Percentiles rank a stretch among this genome's conserved stretches.
Evolutionary conservation across 2,113 vertebrate genomes (phyloP).

Genomic region (Octodon degus): DNA sequence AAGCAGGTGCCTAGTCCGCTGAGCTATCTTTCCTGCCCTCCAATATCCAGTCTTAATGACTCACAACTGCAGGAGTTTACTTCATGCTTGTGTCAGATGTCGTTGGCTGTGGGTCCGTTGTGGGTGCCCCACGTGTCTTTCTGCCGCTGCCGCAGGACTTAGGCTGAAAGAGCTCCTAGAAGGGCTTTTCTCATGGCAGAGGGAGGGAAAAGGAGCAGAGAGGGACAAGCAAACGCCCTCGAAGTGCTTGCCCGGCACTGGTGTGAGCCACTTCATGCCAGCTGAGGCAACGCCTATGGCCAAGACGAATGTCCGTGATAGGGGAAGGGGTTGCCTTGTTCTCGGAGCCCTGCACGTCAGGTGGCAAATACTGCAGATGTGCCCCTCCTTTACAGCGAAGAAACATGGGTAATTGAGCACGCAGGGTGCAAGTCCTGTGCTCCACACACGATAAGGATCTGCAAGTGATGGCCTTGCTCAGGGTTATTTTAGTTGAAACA

Average conservation of each 20-base stretch:
- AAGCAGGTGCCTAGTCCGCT: too few species aligned
- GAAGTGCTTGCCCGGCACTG: background rate
- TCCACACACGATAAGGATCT: background rate
- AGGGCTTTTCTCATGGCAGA: background rate
- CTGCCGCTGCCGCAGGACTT: accelerated
- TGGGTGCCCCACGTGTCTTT: background rate
- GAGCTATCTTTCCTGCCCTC: too few species aligned
- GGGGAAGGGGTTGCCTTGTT: background rate
- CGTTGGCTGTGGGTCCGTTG: background rate
- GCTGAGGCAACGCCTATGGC: background rate
- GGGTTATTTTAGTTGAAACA: background rate
- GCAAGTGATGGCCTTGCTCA: too few species aligned
- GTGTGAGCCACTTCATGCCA: background rate
- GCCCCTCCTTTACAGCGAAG: accelerated
- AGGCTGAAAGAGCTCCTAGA: background rate
- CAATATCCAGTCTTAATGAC: background rate
- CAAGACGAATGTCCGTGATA: background rate
- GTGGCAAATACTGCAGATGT: background rate
- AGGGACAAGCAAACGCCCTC: background rate
- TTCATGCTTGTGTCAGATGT: background rate
- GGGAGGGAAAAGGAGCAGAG: background rate
- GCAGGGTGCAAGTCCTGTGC: accelerated
- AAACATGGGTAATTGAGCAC: too few species aligned
- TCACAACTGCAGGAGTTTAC: accelerated
- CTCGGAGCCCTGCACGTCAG: background rate